Evolutionary conservation across 2,797 vertebrate genomes (phyloP).

Genomic region (Macrochelys suwanniensis): DNA sequence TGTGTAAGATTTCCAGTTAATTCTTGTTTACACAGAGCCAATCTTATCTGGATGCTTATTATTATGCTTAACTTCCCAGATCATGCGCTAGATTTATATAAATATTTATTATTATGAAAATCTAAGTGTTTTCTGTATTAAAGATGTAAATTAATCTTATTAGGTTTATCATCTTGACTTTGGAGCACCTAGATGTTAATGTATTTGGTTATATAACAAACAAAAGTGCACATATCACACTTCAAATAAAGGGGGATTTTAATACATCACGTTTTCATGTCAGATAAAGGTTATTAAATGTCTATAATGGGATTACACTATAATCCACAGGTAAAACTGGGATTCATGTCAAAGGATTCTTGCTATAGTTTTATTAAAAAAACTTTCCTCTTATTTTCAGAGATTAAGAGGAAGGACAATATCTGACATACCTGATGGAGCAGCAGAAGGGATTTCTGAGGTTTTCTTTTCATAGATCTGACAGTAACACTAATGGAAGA

Average conservation of each 20-base stretch:
- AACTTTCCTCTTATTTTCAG: constrained; percentile 47
- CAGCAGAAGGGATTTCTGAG: constrained; percentile 54
- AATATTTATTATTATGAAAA: too few relatives aligned
- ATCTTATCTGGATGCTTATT: too few relatives aligned
- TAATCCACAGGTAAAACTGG: constrained; percentile 67
- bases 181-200: background rate
- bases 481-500: constrained; percentile 59
- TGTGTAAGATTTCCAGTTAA: background rate
- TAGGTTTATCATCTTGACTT: background rate
- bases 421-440: constrained; percentile 52
- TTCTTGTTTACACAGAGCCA: background rate
- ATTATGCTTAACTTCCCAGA: too few relatives aligned
- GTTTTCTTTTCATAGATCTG: constrained; percentile 61
- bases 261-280: constrained; percentile 4
- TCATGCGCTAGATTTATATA: too few relatives aligned
- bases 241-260: constrained; percentile 30
- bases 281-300: constrained; percentile 59
- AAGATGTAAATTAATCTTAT: background rate
- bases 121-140: background rate
- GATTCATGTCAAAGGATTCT: constrained; percentile 59
- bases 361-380: constrained; percentile 51
- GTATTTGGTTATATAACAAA: background rate
- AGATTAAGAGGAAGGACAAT: constrained; percentile 59
- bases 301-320: constrained; percentile 62
- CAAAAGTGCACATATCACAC: background rate